Evolutionary conservation across 1,140 invertebrate genomes (phyloP).

Genomic region (Zaprionus inermis): DNA sequence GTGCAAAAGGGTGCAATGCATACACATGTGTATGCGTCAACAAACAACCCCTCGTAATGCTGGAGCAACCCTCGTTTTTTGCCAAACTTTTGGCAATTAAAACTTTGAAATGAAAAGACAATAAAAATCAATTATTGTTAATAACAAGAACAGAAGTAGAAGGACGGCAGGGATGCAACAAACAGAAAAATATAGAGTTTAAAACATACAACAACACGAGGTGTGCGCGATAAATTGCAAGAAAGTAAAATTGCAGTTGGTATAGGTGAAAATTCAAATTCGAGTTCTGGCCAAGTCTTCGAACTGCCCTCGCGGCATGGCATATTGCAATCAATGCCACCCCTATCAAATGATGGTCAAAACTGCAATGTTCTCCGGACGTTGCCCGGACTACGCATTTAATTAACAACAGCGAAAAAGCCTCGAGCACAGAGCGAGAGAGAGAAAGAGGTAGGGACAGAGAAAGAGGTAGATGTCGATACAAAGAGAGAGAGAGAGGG

Average conservation of each 20-base stretch:
- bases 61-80: constrained; percentile 2
- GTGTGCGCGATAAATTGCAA: constrained; percentile 7
- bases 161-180: constrained; percentile 25
- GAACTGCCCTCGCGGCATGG: constrained; percentile 7
- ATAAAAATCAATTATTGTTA: constrained; percentile 79
- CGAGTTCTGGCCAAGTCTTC: too few species aligned
- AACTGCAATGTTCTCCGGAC: constrained; percentile 42
- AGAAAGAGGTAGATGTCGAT: too few species aligned
- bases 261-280: too few species aligned
- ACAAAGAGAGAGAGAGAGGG: not conserved
- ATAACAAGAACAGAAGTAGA: constrained; percentile 46
- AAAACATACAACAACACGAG: constrained; percentile 1
- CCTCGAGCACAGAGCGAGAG: constrained; percentile 1
- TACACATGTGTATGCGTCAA: constrained; percentile 7
- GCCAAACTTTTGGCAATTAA: constrained; percentile 70
- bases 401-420: constrained; percentile 50
- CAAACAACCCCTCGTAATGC: constrained; percentile 47
- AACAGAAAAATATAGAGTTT: constrained; percentile 2
- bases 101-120: constrained; percentile 67
- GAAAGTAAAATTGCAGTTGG: not conserved
- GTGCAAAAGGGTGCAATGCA: constrained; percentile 39
- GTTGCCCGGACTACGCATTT: constrained; percentile 59
- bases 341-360: constrained; percentile 45
- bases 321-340: constrained; percentile 28
- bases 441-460: not conserved